Conservation (phyloP, 2,888 invertebrate genomes). For the Mylabris sibirica region DNA sequence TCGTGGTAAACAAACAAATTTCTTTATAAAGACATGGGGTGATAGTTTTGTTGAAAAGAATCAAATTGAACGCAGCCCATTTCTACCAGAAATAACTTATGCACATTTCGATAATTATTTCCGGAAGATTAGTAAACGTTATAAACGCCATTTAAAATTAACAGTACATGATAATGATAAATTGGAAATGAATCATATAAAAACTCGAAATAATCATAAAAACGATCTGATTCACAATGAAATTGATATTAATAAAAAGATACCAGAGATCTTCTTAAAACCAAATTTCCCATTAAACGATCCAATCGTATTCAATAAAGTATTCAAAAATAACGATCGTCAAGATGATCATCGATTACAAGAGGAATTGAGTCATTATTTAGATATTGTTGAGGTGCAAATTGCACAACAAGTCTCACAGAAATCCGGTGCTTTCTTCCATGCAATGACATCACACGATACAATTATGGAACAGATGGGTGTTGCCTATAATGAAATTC, state of each 20-base stretch:
- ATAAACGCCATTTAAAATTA: constrained; percentile 68
- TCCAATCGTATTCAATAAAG: constrained; percentile 81
- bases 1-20: constrained; percentile 87
- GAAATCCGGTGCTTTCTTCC: constrained; percentile 96
- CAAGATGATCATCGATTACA: constrained; percentile 75
- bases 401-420: constrained; percentile 92
- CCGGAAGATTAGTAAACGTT: constrained; percentile 75
- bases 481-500: constrained; percentile 79
- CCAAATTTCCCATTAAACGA: constrained; percentile 81
- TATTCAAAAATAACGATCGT: constrained; percentile 73
- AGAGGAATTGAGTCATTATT: constrained; percentile 91
- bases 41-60: constrained; percentile 89
- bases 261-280: constrained; percentile 87
- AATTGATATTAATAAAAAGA: constrained; percentile 68
- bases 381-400: constrained; percentile 94
- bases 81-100: constrained; percentile 82
- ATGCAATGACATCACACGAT: constrained; percentile 98
- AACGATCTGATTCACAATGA: constrained; percentile 55
- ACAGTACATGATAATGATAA: constrained; percentile 39
- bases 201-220: constrained; percentile 41
- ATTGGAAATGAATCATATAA: constrained; percentile 35
- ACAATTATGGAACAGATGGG: constrained; percentile 95
- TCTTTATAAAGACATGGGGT: constrained; percentile 98
- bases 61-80: constrained; percentile 78
- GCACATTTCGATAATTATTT: constrained; percentile 89